Evolutionary conservation across 2,113 vertebrate genomes (phyloP).

Genomic region (Ochotona princeps): DNA sequence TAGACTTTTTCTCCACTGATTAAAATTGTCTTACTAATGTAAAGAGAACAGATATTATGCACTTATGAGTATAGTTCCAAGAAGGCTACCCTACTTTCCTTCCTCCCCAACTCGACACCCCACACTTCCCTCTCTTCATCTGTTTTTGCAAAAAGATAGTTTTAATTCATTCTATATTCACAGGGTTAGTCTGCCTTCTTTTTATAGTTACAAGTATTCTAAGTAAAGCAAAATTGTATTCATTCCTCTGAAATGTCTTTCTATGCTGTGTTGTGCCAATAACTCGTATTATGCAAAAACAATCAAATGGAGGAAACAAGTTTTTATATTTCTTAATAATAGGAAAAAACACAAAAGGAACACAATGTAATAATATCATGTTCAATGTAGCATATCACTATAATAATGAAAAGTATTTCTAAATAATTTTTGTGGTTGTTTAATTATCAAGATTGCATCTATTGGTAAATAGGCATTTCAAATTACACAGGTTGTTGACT

Average conservation of each 20-base stretch:
- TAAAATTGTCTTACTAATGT: too few relatives aligned
- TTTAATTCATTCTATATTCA: too few relatives aligned
- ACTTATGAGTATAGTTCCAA: too few relatives aligned
- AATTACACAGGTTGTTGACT: background rate
- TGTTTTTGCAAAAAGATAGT: too few relatives aligned
- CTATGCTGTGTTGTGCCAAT: background rate
- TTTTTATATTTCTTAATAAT: background rate
- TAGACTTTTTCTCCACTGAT: too few relatives aligned
- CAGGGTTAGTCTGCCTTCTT: background rate
- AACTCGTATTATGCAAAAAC: background rate
- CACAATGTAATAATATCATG: background rate
- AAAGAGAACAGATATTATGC: too few relatives aligned
- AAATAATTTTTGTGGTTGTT: background rate
- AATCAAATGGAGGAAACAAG: background rate
- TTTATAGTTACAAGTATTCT: background rate
- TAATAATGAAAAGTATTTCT: background rate
- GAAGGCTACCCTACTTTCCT: background rate
- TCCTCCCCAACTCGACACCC: background rate
- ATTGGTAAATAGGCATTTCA: background rate
- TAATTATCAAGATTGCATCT: background rate
- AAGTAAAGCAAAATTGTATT: conserved; percentile 1
- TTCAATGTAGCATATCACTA: background rate
- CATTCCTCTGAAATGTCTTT: background rate
- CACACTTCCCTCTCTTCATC: too few relatives aligned
- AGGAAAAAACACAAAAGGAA: background rate